Conservation (phyloP, 2,888 invertebrate species). For the Pasiphila rectangulata region DNA sequence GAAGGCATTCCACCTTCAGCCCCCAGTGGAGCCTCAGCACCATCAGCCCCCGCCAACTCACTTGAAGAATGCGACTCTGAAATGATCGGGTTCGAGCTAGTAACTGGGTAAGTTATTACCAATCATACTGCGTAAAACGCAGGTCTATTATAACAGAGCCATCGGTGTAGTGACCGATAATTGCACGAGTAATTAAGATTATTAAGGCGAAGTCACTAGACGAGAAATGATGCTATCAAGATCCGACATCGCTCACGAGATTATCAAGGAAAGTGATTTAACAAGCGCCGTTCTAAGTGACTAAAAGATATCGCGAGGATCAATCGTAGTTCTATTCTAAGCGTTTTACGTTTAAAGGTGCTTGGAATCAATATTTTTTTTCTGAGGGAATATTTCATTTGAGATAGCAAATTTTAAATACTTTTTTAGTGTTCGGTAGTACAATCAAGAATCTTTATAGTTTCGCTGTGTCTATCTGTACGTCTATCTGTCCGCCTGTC, state of each 20-base stretch:
- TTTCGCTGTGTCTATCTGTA: no score
- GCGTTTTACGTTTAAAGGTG: conserved; percentile 1
- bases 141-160: conserved; percentile 25
- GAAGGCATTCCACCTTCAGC: conserved; percentile 73
- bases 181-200: conserved; percentile 53
- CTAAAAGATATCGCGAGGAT: conserved; percentile 34
- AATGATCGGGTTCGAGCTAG: conserved; percentile 94
- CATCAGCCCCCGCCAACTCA: conserved; percentile 78
- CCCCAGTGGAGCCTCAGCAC: conserved; percentile 73
- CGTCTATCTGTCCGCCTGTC: no score
- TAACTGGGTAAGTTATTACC: conserved; percentile 84
- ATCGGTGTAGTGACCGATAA: conserved; percentile 47
- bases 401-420: background rate
- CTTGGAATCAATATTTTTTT: conserved; percentile 15
- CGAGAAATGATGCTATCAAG: conserved; percentile 52
- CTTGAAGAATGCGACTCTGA: conserved; percentile 92
- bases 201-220: conserved; percentile 46
- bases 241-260: conserved; percentile 48
- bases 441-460: no score
- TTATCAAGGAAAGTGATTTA: conserved; percentile 45
- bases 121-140: conserved; percentile 19
- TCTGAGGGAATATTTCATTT: background rate
- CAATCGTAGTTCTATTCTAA: conserved; percentile 19
- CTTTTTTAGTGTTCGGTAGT: background rate
- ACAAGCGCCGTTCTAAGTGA: conserved; percentile 37